Conservation (phyloP, 2,888 invertebrate genomes). For the Ferrisia virgata region DNA sequence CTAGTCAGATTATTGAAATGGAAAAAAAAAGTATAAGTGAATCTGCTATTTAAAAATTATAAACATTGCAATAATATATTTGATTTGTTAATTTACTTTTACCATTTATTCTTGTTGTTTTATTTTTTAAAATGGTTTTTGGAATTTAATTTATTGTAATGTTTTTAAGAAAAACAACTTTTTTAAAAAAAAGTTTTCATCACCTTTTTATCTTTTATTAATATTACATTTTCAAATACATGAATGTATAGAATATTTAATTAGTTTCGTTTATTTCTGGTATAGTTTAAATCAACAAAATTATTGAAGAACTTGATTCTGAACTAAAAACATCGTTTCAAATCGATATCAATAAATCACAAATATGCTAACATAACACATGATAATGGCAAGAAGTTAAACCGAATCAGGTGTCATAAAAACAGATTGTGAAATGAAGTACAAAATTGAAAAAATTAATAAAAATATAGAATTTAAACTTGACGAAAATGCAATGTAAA, state of each 20-base stretch:
- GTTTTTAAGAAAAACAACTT: constrained; percentile 13
- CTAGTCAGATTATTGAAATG: neutral
- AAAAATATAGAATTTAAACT: too few relatives aligned
- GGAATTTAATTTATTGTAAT: constrained; percentile 36
- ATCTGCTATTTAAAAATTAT: constrained; percentile 1
- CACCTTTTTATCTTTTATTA: constrained; percentile 22
- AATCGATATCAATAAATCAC: too few relatives aligned
- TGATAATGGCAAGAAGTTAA: too few relatives aligned
- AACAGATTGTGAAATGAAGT: too few relatives aligned
- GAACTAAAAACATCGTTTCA: too few relatives aligned
- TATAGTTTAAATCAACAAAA: neutral
- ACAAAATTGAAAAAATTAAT: too few relatives aligned
- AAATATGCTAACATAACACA: too few relatives aligned
- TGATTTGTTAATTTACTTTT: constrained; percentile 41
- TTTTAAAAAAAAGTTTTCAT: constrained; percentile 18
- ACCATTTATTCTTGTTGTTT: constrained; percentile 45
- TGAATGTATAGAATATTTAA: constrained; percentile 2
- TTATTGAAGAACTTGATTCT: too few relatives aligned
- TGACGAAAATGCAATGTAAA: too few relatives aligned
- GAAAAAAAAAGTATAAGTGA: neutral
- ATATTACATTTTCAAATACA: constrained; percentile 18
- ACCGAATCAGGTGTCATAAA: too few relatives aligned
- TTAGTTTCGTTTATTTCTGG: neutral
- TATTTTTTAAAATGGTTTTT: constrained; percentile 37
- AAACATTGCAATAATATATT: constrained; percentile 38